Conservation (phyloP, 2,888 invertebrate species). For the Patella depressa region DNA sequence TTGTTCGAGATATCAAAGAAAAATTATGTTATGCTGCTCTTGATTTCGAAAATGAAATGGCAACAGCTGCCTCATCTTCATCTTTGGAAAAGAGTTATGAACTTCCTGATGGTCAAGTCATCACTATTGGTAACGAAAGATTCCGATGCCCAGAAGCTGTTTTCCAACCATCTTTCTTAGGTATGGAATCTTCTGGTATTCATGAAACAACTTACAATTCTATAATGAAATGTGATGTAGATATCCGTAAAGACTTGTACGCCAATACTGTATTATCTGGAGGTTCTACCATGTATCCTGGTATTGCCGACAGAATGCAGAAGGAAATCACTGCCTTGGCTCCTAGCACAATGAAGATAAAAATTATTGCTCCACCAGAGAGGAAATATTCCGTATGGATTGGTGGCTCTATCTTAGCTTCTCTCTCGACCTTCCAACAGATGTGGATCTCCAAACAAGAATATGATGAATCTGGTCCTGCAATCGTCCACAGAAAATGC, state of each 20-base stretch:
- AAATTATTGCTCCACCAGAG: conserved; percentile 56
- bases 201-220: conserved; percentile 57
- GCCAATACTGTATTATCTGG: conserved; percentile 58
- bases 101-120: conserved; percentile 69
- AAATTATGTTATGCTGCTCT: conserved; percentile 92
- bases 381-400: conserved; percentile 74
- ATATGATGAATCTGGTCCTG: conserved; percentile 96
- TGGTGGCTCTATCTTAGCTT: conserved; percentile 63
- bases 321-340: conserved; percentile 56
- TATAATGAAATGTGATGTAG: conserved; percentile 58
- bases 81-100: conserved; percentile 90
- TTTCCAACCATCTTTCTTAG: conserved; percentile 66
- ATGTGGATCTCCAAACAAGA: conserved; percentile 71
- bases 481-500: conserved; percentile 96
- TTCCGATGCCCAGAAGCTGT: conserved; percentile 61
- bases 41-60: conserved; percentile 92
- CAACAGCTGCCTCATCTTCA: conserved; percentile 90
- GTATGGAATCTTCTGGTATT: conserved; percentile 65
- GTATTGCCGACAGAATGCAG: conserved; percentile 58
- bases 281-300: conserved; percentile 66
- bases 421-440: conserved; percentile 79
- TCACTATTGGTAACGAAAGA: conserved; percentile 67
- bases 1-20: conserved; percentile 93
- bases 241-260: conserved; percentile 59
- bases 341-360: conserved; percentile 57